phyloP scores from a whole-genome alignment of 2,888 invertebrate genomes.

The Phyllotreta cruciferae region DNA sequence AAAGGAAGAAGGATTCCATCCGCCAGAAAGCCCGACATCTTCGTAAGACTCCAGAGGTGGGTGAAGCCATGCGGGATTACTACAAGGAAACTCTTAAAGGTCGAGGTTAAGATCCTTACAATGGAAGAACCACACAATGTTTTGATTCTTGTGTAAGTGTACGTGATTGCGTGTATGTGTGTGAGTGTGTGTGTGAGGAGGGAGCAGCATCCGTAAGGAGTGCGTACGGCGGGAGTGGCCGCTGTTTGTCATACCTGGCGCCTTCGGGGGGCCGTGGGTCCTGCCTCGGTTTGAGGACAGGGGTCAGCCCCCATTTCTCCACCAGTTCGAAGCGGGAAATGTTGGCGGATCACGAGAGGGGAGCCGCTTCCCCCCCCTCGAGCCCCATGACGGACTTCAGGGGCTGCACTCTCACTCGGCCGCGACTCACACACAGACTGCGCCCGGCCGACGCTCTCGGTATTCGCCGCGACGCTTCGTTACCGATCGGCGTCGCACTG shows the following conservation, averaged over 20 bases:
- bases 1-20: conserved; percentile 12
- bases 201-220: conserved; percentile 49
- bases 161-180: conserved; percentile 19
- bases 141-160: neutral
- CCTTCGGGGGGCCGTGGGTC: conserved; percentile 85
- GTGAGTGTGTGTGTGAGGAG: conserved; percentile 30
- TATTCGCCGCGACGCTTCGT: conserved; percentile 32
- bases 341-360: conserved; percentile 79
- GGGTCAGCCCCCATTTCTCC: conserved; percentile 98
- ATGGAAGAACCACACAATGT: conserved; percentile 16
- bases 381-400: conserved; percentile 66
- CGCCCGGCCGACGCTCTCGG: conserved; percentile 55
- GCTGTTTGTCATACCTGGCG: conserved; percentile 69
- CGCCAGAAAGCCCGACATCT: conserved; percentile 22
- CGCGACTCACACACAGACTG: conserved; percentile 60
- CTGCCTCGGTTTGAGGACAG: conserved; percentile 96
- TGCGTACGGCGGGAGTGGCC: conserved; percentile 48
- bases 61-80: conserved; percentile 26
- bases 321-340: conserved; percentile 98
- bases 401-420: conserved; percentile 60
- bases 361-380: conserved; percentile 66
- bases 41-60: conserved; percentile 18
- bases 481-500: conserved; percentile 53
- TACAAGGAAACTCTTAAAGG: conserved; percentile 7
- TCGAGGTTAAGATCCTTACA: conserved; percentile 21